Base-by-base conservation (phyloP, 2,113 vertebrate species). In the Pavo muticus region DNA sequence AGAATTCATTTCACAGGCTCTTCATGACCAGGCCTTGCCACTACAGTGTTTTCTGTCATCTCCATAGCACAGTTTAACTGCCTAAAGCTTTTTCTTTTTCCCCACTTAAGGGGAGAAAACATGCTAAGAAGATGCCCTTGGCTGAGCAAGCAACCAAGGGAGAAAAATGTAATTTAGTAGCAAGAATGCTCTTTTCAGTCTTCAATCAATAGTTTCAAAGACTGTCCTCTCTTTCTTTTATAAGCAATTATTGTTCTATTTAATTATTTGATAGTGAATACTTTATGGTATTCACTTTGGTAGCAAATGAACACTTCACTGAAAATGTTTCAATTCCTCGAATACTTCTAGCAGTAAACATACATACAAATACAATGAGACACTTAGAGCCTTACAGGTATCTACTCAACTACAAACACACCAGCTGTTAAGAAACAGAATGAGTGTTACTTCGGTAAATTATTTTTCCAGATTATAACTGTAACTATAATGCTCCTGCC, bases 61-160 rank as follows among this genome's bases (percentile, higher is more conserved):
- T 39, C 11, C 45, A 39, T 1, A 30, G n/a, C 65, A 52, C 8
- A 0, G 2, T 2, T 48, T 2, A 1, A 44, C 10, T 18, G 45
- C 61, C 47, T 9, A 8, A 48, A 83, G 63, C 16, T 19, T 64
- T 2, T 10, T 3, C 14, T 7, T 54, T 17, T 32, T 3, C 42
- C 11, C 14, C 29, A 7, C 32, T 21, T 30, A 11, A 16, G 52
- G 13, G 12, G 59, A 61, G 8, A 7, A 21, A 72, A 42, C 0
- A 0, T 2, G 11, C n/a, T 14, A 14, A 29, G 17, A 48, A 14
- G 18, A 39, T 7, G 30, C 30, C 17, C 3, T 9, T 37, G 8
- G 48, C 20, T 52, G 69, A 27, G 25, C 48, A 21, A 48, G 6
- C 25, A 39, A 37, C 17, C 8, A 39, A 37, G 27, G 48, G 47